A percentile compares a stretch with the other conserved stretches of the same genome.
These are phyloP conservation scores for Cyclura pinguis DNA, from an alignment of 2,797 vertebrate genomes.

Conservation along the genomic window DNA sequence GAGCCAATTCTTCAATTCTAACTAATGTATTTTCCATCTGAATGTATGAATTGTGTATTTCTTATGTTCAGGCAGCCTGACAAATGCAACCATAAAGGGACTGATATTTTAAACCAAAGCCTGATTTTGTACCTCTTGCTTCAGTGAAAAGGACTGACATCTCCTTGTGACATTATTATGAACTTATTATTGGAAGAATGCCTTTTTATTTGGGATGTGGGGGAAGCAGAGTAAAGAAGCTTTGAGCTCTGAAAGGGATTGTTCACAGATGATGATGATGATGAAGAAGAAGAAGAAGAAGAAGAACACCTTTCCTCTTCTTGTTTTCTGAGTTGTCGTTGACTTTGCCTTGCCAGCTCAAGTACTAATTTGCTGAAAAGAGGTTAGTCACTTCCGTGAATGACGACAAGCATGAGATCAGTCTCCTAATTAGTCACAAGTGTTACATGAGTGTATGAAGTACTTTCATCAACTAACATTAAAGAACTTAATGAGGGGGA, in stretches of 20 bases:
- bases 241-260: not conserved
- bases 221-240: not conserved
- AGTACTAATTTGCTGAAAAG: not conserved
- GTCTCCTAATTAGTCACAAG: not conserved
- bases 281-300: too few relatives aligned
- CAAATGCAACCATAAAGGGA: not conserved
- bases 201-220: not conserved
- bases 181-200: constrained; percentile 20
- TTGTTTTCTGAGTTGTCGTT: not conserved
- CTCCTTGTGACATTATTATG: not conserved
- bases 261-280: not conserved
- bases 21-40: constrained; percentile 11
- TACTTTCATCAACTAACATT: not conserved
- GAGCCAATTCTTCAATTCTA: constrained; percentile 31
- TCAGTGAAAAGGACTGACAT: not conserved
- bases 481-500: not conserved
- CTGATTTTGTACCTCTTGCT: not conserved
- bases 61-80: constrained; percentile 23
- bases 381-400: not conserved
- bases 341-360: not conserved
- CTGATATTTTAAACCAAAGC: not conserved
- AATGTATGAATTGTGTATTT: constrained; percentile 30
- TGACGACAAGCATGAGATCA: not conserved
- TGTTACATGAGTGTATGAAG: accelerated
- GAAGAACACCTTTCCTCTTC: not conserved